Base-by-base conservation (phyloP, 2,797 vertebrate genomes). In the Salarias fasciatus region DNA sequence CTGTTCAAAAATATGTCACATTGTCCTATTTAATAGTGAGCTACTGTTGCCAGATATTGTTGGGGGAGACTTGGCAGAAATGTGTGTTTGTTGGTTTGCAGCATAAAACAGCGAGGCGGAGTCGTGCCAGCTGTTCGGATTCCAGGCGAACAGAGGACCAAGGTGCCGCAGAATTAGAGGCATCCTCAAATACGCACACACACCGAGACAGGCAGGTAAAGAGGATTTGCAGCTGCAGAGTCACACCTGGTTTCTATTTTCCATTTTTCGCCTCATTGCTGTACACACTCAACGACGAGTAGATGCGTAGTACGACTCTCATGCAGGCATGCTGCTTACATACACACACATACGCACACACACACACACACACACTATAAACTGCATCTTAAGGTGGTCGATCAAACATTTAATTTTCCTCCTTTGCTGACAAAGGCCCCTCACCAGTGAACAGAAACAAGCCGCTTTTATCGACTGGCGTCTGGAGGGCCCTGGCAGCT, bases 351-450 rank as follows among this genome's bases (percentile, higher is more conserved):
- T 45, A 24, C 28, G 13, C 47, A 57, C 49, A 44, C 49, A 29
- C 28, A 13, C 47, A 60, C 49, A 64, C 42, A 41, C 59, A 24
- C 0, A 1, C 58, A 41, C 44, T 10, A 47, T 41, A 69, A 69
- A 75, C 33, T 65, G 63, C 67, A 59, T 80, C 71, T 77, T 84
- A 80, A 86, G 69, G 70, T 76, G 77, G 86, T 89, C 80, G 74
- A 90, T 91, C 85, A 88, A 86, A 89, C 79, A 84, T 89, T 88
- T 87, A 79, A 91, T 93, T 92, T 87, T 86, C 75, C 64, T 83
- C 64, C 79, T 59, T 50, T 84, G 86, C 91, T 89, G 89, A 91
- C 83, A 90, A 87, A 84, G 71, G 80, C 78, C 76, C 83, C 86
- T 88, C 82, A 79, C 68, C 64, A 65, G 38, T 70, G 72, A 79